Evolutionary conservation across 2,888 invertebrate genomes (phyloP).

Genomic region (Amphipyra berbera): DNA sequence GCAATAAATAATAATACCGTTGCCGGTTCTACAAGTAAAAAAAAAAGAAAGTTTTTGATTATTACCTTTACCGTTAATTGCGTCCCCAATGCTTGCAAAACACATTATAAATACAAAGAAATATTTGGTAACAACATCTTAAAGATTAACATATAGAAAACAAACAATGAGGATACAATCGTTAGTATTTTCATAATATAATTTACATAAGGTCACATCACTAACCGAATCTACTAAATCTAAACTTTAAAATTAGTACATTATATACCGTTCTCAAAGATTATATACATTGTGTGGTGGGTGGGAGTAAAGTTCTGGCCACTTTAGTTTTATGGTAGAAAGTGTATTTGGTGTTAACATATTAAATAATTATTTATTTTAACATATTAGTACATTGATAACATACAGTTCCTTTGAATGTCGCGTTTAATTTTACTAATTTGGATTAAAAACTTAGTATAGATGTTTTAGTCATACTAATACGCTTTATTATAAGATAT

Average conservation of each 20-base stretch:
- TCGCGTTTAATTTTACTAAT: constrained; percentile 29
- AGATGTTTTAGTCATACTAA: constrained; percentile 35
- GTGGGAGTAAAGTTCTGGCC: constrained; percentile 84
- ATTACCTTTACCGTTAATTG: constrained; percentile 36
- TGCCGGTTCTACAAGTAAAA: constrained; percentile 23
- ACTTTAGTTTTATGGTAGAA: constrained; percentile 67
- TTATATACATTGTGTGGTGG: constrained; percentile 85
- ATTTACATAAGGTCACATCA: constrained; percentile 70
- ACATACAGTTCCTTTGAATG: constrained; percentile 29
- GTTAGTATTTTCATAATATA: constrained; percentile 82
- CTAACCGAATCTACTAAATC: constrained; percentile 79
- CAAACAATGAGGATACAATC: constrained; percentile 61
- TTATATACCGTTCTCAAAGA: constrained; percentile 56
- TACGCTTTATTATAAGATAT: constrained; percentile 37
- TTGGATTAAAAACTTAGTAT: constrained; percentile 48
- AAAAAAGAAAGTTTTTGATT: constrained; percentile 6
- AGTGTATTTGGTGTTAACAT: constrained; percentile 62
- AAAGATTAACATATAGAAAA: constrained; percentile 66
- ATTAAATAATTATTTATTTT: constrained; percentile 46
- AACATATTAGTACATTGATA: constrained; percentile 48
- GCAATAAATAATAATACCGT: constrained; percentile 39
- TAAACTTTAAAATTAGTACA: constrained; percentile 71
- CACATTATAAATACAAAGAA: constrained; percentile 82
- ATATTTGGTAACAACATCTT: constrained; percentile 90
- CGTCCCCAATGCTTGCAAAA: constrained; percentile 65